A percentile compares a stretch with the other conserved stretches of the same genome.
These are phyloP conservation scores for Papilio demoleus DNA, from an alignment of 2,888 invertebrate genomes.

Conservation along the genomic window DNA sequence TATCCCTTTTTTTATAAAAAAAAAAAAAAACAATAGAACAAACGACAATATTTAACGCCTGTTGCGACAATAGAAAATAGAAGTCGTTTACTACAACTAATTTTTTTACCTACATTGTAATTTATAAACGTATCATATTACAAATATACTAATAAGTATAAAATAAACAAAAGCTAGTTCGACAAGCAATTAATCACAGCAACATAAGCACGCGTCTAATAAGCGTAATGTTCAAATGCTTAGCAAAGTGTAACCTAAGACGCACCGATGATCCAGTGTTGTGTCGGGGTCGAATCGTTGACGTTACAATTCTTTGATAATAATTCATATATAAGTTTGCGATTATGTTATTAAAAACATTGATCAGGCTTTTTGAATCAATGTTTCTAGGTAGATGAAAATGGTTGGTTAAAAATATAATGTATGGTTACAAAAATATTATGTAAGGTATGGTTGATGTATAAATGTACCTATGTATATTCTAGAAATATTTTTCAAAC, in stretches of 20 bases:
- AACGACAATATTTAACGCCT: no score
- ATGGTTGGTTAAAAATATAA: no score
- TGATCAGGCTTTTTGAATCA: no score
- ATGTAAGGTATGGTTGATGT: no score
- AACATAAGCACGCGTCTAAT: background rate
- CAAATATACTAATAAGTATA: background rate
- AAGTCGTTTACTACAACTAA: no score
- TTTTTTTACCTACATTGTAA: background rate
- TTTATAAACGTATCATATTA: background rate
- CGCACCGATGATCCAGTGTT: background rate
- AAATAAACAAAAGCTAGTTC: background rate
- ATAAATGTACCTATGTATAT: no score
- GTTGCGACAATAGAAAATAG: no score
- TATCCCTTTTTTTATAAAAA: no score
- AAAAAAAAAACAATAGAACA: no score
- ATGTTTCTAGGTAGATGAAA: no score
- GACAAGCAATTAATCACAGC: background rate
- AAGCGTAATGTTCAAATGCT: background rate
- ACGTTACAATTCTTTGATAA: background rate
- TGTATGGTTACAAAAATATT: no score
- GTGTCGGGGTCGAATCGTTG: background rate
- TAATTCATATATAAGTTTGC: background rate
- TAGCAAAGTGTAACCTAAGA: background rate
- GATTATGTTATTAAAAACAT: background rate
- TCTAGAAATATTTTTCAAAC: no score